Conservation (phyloP, 2,888 invertebrate species). For the Tetragonisca angustula region DNA sequence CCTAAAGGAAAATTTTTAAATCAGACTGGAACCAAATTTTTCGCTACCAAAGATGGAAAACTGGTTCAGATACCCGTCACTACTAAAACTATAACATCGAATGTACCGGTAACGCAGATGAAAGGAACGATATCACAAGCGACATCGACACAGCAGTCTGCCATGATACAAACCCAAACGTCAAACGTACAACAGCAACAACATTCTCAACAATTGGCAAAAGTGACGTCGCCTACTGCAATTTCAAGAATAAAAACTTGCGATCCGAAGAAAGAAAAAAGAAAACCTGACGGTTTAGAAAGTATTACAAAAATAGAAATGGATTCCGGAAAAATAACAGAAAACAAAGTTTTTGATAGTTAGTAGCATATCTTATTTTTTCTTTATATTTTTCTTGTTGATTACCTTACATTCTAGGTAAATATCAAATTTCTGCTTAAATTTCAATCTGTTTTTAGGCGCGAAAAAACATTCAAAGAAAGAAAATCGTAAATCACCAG, state of each 20-base stretch:
- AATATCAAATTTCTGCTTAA: neutral
- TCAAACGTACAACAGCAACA: slow-evolving; percentile 54
- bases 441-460: slow-evolving; percentile 63
- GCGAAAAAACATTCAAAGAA: slow-evolving; percentile 79
- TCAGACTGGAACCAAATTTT: slow-evolving; percentile 69
- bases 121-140: slow-evolving; percentile 51
- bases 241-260: slow-evolving; percentile 78
- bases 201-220: slow-evolving; percentile 31
- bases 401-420: neutral
- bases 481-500: slow-evolving; percentile 86
- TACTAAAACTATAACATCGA: slow-evolving; percentile 52
- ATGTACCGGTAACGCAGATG: slow-evolving; percentile 35
- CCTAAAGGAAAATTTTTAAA: slow-evolving; percentile 72
- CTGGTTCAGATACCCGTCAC: slow-evolving; percentile 64
- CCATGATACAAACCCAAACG: slow-evolving; percentile 35
- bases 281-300: slow-evolving; percentile 72
- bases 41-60: slow-evolving; percentile 75
- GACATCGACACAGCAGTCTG: slow-evolving; percentile 50
- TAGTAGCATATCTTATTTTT: slow-evolving; percentile 13
- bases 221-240: slow-evolving; percentile 43
- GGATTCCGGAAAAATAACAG: slow-evolving; percentile 66
- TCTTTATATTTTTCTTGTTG: neutral
- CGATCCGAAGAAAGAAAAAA: slow-evolving; percentile 79
- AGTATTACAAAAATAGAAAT: slow-evolving; percentile 61
- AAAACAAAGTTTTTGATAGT: slow-evolving; percentile 67